These are phyloP conservation scores for Illadopsis cleaveri DNA, from an alignment of 2,113 vertebrate species.

Conservation along the genomic window DNA sequence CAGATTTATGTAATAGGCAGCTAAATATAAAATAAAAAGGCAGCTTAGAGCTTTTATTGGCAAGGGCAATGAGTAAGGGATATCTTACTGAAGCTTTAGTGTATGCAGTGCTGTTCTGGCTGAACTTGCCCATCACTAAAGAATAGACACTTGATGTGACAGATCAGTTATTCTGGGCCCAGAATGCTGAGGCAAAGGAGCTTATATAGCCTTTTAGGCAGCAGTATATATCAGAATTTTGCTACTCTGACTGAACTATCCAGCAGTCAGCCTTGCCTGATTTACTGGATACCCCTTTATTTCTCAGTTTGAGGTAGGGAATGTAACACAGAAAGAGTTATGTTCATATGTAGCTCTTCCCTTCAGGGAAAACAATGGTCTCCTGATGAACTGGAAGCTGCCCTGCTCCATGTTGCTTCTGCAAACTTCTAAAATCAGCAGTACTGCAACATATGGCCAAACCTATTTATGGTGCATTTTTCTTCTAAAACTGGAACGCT, in stretches of 20 bases:
- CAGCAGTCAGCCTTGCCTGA: not conserved
- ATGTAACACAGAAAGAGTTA: not conserved
- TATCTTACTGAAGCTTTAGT: not conserved
- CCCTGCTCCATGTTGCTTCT: not conserved
- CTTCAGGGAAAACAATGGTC: not conserved
- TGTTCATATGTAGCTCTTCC: not conserved
- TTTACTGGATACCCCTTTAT: not conserved
- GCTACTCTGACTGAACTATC: not conserved
- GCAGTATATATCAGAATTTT: not conserved
- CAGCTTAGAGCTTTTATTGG: not conserved
- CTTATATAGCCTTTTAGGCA: not conserved
- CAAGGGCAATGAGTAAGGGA: not conserved
- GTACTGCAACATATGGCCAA: not conserved
- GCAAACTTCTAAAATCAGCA: not conserved
- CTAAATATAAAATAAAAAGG: not conserved
- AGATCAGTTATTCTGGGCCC: not conserved
- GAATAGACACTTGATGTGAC: not conserved
- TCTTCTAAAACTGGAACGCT: not conserved
- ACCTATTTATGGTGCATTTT: not conserved
- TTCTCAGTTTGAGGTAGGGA: not conserved
- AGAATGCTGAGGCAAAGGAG: not conserved
- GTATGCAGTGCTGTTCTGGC: not conserved
- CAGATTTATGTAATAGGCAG: not conserved
- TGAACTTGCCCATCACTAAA: not conserved
- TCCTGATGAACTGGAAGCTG: not conserved